These are phyloP conservation scores for Coenonympha arcania DNA, from an alignment of 2,888 invertebrate genomes.

Conservation along the genomic window DNA sequence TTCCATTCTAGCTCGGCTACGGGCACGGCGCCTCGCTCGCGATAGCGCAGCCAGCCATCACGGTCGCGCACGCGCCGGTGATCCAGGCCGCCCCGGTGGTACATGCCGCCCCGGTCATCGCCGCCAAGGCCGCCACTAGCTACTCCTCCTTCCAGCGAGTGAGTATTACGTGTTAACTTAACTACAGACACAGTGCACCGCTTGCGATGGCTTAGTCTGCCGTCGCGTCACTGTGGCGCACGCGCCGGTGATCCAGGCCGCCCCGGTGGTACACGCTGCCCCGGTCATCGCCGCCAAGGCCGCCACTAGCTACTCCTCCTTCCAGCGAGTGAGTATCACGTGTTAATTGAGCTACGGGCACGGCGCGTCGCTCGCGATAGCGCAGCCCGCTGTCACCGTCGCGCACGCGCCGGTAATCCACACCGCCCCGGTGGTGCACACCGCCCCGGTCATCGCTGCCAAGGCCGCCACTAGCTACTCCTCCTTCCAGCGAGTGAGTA, in stretches of 20 bases:
- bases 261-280: slow-evolving; percentile 35
- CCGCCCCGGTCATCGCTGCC: slow-evolving; percentile 39
- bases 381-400: background rate
- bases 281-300: slow-evolving; percentile 44
- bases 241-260: slow-evolving; percentile 35
- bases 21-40: slow-evolving; percentile 22
- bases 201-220: no score
- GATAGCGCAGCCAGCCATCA: slow-evolving; percentile 23
- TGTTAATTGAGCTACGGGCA: no score
- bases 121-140: slow-evolving; percentile 71
- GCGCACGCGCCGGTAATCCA: background rate
- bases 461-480: slow-evolving; percentile 76
- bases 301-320: slow-evolving; percentile 76
- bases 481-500: slow-evolving; percentile 63
- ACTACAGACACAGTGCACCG: no score
- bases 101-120: slow-evolving; percentile 35
- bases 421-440: slow-evolving; percentile 30
- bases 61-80: slow-evolving; percentile 40
- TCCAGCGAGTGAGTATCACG: slow-evolving; percentile 58
- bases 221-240: slow-evolving; percentile 35
- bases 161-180: slow-evolving; percentile 25
- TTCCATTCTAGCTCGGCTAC: slow-evolving; percentile 22
- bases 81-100: slow-evolving; percentile 35
- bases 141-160: slow-evolving; percentile 73
- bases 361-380: background rate